A percentile compares a stretch with the other conserved stretches of the same genome.
Evolutionary conservation across 2,888 invertebrate genomes (phyloP).

Genomic region (Andrena fulva): DNA sequence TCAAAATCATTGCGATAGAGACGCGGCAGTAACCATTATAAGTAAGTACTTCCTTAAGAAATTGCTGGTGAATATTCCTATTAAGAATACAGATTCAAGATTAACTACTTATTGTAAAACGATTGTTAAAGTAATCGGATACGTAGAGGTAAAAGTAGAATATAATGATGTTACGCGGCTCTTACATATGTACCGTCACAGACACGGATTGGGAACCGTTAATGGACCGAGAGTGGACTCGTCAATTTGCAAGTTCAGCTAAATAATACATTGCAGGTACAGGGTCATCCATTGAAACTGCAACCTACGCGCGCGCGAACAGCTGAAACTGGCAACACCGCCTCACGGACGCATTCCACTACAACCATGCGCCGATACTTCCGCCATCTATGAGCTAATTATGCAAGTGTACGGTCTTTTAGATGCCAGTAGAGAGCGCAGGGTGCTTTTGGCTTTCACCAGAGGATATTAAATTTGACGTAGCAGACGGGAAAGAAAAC

Average conservation of each 20-base stretch:
- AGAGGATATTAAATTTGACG: no score
- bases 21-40: background rate
- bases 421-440: no score
- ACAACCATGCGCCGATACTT: no score
- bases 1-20: constrained; percentile 1
- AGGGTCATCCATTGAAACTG: no score
- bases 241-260: no score
- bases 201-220: background rate
- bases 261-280: background rate
- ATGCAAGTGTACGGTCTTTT: no score
- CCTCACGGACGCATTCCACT: no score
- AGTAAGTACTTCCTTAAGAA: background rate
- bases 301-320: no score
- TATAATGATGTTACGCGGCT: background rate
- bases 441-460: no score
- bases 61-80: background rate
- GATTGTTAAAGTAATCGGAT: background rate
- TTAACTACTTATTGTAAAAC: background rate
- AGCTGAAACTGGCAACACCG: no score
- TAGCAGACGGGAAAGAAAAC: no score
- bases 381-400: no score
- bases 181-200: background rate
- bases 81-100: background rate
- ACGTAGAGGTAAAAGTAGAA: background rate
- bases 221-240: background rate